Evolutionary conservation across 2,113 vertebrate genomes (phyloP), one percentile per base, ranked within the genome.

Genomic region (Lagopus muta): DNA sequence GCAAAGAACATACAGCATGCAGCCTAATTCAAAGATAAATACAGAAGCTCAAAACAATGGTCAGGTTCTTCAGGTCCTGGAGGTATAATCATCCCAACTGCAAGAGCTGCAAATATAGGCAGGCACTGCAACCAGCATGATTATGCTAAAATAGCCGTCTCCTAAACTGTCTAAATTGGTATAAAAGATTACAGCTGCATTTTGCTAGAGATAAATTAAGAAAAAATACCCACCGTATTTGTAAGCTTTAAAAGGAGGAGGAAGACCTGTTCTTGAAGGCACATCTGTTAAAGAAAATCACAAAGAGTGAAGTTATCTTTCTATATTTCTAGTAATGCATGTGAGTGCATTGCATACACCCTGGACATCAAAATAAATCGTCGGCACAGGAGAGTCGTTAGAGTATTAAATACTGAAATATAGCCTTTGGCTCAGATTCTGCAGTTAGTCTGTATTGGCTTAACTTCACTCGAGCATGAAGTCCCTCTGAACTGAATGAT

Each of bases 211-310:
- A 34, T n/a, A 93, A 88, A 69, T 92, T 10, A 88, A 62, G 55
- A 75, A 92, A 90, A 54, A 20, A 79, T 96, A 99, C 99, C 90
- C 98, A 99, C 99, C 99, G 47, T 99, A 99, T 22, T 94, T 97
- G 89, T 98, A 97, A 83, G 98, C 99, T 97, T 96, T 98, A 95
- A 99, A 99, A 24, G 99, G 99, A 64, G 97, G 98, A 50, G 98
- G 98, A 72, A 99, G 97, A 70, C 95, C 98, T 47, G 95, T 57
- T 95, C 98, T 98, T 43, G 96, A 96, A 80, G 97, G 80, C 40
- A 99, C 82, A 94, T 99, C 99, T 99, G 72, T 34, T 80, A 96
- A 95, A 96, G 86, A 95, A 90, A 93, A 73, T 42, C 50, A 92
- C 5, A 6, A 45, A 52, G 88, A 74, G 80, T 3, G 80, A 87